A percentile compares a stretch with the other conserved stretches of the same genome.
These are phyloP conservation scores for Dryobotodes eremita DNA, from an alignment of 2,888 invertebrate genomes.

Conservation along the genomic window DNA sequence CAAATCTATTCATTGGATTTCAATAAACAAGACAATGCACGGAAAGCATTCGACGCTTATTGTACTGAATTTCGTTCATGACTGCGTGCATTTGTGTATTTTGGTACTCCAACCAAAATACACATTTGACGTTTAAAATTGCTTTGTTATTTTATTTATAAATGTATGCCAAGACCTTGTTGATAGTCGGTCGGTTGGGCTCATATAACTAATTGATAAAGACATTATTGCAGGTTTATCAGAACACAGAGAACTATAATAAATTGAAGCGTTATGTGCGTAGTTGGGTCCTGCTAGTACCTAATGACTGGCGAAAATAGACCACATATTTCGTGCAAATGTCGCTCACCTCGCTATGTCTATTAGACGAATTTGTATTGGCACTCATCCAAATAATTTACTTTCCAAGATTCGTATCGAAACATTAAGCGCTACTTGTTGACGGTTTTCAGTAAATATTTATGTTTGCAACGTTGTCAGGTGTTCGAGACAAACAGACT, in stretches of 20 bases:
- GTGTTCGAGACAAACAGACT: constrained; percentile 54
- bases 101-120: constrained; percentile 50
- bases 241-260: constrained; percentile 49
- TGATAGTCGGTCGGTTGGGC: constrained; percentile 25
- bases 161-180: constrained; percentile 50
- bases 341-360: constrained; percentile 86
- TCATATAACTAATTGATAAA: constrained; percentile 59
- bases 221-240: constrained; percentile 54
- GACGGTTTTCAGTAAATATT: constrained; percentile 72
- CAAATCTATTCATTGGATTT: constrained; percentile 29
- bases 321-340: constrained; percentile 79
- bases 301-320: constrained; percentile 83
- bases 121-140: constrained; percentile 35
- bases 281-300: constrained; percentile 70
- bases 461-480: constrained; percentile 72
- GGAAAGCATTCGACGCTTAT: constrained; percentile 11
- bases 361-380: constrained; percentile 83
- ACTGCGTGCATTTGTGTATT: constrained; percentile 47
- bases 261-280: constrained; percentile 51
- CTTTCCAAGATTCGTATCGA: constrained; percentile 76
- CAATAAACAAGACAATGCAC: constrained; percentile 45
- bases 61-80: constrained; percentile 14
- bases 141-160: constrained; percentile 60
- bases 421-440: constrained; percentile 63
- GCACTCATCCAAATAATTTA: constrained; percentile 83